Evolutionary conservation across 2,888 invertebrate species (phyloP), one percentile per base, ranked within the genome.

Genomic region (Leptopilina syphax): DNA sequence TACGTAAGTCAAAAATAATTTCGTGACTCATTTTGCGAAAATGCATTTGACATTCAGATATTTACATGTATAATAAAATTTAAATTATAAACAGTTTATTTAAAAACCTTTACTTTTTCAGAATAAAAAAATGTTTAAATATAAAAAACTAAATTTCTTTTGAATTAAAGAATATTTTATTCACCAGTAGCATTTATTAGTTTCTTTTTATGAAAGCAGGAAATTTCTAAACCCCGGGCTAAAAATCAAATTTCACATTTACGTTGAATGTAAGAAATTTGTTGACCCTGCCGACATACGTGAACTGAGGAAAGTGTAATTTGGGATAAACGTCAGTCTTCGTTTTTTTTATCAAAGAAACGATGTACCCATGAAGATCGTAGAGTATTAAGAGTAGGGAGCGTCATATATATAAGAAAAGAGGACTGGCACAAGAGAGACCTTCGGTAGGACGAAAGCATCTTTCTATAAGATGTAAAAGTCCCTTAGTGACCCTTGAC

Each of bases 361-460:
- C 79, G 79, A 83, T 83, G 63, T 63, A 81, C 79, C 82, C 81
- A 82, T 81, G 80, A 82, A 81, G 77, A 80, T 83, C 79, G 78
- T 81, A 81, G 82, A 77, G 77, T 77, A 80, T 83, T 79, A 60
- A 27, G 68, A 63, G 27, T 27, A n/a, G 57, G 65, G 57, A 34
- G n/a, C 57, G 50, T 57, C 60, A 76, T 66, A 70, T 76, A 50
- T 50, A 50, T 50, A 50, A 81, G 57, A 78, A 79, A 76, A 54
- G 57, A 65, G 50, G 76, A 65, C 66, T 77, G 63, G 60, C 60
- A 66, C 70, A 78, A 67, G 76, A 66, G 13, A 77, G 78, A 65
- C 77, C 65, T 82, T 79, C 79, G 79, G 63, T 27, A 57, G 82
- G 80, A 73, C 80, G 76, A 82, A 79, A 77, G 76, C 41, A 77